These are phyloP conservation scores for Rousettus leschenaultii DNA, from an alignment of 2,113 vertebrate species.

Conservation along the genomic window DNA sequence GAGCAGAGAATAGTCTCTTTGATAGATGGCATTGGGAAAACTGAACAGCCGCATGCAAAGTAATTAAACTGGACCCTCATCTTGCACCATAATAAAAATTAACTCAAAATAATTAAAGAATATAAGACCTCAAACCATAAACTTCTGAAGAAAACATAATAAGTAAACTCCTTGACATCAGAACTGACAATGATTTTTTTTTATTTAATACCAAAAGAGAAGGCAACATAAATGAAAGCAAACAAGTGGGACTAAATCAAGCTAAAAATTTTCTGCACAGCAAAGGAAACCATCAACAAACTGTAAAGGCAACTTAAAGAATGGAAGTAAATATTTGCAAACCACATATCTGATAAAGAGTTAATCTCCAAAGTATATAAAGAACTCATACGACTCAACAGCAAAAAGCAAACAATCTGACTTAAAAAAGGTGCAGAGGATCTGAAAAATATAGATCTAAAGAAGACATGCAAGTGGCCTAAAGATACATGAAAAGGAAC, in stretches of 20 bases:
- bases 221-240: not conserved
- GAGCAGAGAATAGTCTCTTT: not conserved
- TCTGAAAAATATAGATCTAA: not conserved
- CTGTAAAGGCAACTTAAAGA: not conserved
- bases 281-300: not conserved
- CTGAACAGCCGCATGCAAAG: not conserved
- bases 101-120: not conserved
- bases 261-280: not conserved
- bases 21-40: not conserved
- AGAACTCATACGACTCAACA: not conserved
- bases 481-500: not conserved
- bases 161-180: not conserved
- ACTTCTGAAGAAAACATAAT: not conserved
- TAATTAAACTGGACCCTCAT: not conserved
- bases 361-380: not conserved
- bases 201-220: not conserved
- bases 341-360: not conserved
- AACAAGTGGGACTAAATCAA: not conserved
- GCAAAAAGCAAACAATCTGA: not conserved
- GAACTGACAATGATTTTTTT: not conserved
- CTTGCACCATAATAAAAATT: not conserved
- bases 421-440: not conserved
- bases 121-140: not conserved
- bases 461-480: not conserved
- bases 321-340: not conserved